Evolutionary conservation across 2,113 vertebrate species (phyloP), one percentile per base, ranked within the genome.

Genomic region (Paratilapia polleni): DNA sequence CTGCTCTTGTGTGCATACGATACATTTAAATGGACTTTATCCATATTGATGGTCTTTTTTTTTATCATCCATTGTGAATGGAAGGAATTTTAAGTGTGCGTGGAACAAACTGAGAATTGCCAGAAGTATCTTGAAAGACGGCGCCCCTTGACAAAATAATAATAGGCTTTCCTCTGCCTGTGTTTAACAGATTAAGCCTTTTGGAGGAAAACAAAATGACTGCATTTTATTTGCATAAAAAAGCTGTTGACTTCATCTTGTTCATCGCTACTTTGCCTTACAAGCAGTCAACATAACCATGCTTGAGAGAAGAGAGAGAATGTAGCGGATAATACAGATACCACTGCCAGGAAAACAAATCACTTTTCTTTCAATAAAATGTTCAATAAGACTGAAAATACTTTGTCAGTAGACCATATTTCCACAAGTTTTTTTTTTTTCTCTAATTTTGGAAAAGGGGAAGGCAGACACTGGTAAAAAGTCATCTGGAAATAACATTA

Each of bases 401-500:
- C 60, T 60, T 81, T 80, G 22, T 68, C 66, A 41, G 74, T 36
- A 61, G 24, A 49, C 75, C 77, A 81, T 68, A 84, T 85, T 74
- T 88, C 82, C 82, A 82, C 58, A 13, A 20, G 15, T 19, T 78
- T n/a, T 20, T 78, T 20, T 78, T 82, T 82, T 80, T 58, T 19
- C 63, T 84, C 47, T 43, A 61, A 73, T 61, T 87, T 85, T 68
- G 4, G 74, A 57, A 74, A 89, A 89, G 68, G 28, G 77, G 86
- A 90, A 88, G 88, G 19, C 47, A 92, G 86, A 91, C 78, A 38
- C 41, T 76, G 76, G 77, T 89, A 74, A 90, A 86, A 88, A 77
- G 88, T 92, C 90, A 93, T 94, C 93, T 94, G 91, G 90, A 94
- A 94, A 94, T 90, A 52, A 87, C 91, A 94, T 95, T 93, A 90